A percentile compares a stretch with the other conserved stretches of the same genome.
These are phyloP conservation scores for Drosophila ercepeae DNA, from an alignment of 1,140 invertebrate species.

Conservation along the genomic window DNA sequence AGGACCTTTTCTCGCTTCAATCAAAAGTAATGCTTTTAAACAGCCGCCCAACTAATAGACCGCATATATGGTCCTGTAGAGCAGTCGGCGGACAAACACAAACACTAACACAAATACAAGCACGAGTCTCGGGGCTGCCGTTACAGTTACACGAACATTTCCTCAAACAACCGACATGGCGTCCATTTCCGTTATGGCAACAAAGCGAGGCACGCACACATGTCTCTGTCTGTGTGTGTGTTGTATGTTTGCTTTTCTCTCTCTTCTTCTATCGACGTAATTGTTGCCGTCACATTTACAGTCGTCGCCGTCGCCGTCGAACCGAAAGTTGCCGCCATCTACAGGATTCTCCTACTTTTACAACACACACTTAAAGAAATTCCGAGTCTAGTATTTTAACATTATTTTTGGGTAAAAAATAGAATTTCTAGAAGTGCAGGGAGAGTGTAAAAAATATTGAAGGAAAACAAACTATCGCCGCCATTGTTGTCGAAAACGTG, in stretches of 20 bases:
- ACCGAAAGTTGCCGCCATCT: slow-evolving; percentile 48
- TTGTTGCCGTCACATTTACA: slow-evolving; percentile 44
- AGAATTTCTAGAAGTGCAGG: slow-evolving; percentile 5
- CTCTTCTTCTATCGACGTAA: slow-evolving; percentile 32
- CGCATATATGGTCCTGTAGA: slow-evolving; percentile 24
- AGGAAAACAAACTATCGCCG: slow-evolving; percentile 38
- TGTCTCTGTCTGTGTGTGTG: neutral
- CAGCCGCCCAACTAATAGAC: slow-evolving; percentile 31
- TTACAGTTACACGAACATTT: slow-evolving; percentile 72
- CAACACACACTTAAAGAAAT: slow-evolving; percentile 37
- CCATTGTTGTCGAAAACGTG: slow-evolving; percentile 46
- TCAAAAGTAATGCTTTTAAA: slow-evolving; percentile 37
- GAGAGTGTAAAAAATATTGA: slow-evolving; percentile 9
- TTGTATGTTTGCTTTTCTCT: slow-evolving; percentile 35
- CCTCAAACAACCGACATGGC: slow-evolving; percentile 75
- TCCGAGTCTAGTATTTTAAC: too few species aligned
- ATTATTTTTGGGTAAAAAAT: too few species aligned
- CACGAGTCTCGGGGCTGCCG: slow-evolving; percentile 36
- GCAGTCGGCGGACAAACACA: neutral
- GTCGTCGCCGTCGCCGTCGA: slow-evolving; percentile 28
- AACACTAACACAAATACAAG: neutral
- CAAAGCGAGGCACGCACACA: slow-evolving; percentile 43
- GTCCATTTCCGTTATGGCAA: slow-evolving; percentile 80
- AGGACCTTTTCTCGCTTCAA: slow-evolving; percentile 15
- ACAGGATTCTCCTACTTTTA: slow-evolving; percentile 55